Conservation (phyloP, 64 coral and sea anemone species). For the Pocillopora damicornis region DNA sequence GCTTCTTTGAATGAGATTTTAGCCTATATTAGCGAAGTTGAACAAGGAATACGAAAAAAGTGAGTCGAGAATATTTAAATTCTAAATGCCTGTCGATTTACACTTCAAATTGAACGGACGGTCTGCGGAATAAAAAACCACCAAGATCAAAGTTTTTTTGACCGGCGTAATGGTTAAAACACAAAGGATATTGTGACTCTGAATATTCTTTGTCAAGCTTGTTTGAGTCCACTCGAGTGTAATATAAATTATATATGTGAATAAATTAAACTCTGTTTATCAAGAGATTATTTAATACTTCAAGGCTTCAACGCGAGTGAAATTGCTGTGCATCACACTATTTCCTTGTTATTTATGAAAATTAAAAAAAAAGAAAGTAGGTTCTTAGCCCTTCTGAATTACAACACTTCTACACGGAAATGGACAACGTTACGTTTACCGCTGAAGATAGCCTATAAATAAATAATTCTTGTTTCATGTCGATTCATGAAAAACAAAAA, state of each 20-base stretch:
- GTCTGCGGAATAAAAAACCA: neutral
- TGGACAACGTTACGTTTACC: neutral
- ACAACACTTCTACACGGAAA: neutral
- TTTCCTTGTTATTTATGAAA: no score
- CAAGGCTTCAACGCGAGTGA: no score
- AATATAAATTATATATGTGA: no score
- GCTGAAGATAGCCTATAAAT: neutral
- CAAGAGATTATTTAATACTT: no score
- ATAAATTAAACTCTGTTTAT: no score
- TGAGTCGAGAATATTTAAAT: slow-evolving; percentile 14
- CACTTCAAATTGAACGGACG: neutral
- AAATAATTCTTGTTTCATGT: slow-evolving; percentile 7
- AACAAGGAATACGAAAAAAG: slow-evolving; percentile 6
- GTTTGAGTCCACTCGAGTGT: no score
- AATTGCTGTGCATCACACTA: no score
- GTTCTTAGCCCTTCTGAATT: neutral
- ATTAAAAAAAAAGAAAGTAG: no score
- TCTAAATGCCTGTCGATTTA: no score
- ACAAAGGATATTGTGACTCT: no score
- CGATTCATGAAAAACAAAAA: slow-evolving; percentile 25
- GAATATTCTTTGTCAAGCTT: no score
- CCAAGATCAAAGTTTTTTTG: neutral
- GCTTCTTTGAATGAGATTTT: neutral
- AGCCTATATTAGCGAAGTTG: slow-evolving; percentile 13
- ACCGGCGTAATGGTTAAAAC: neutral